Conservation (phyloP, 2,888 invertebrate species). For the Timema cristinae region DNA sequence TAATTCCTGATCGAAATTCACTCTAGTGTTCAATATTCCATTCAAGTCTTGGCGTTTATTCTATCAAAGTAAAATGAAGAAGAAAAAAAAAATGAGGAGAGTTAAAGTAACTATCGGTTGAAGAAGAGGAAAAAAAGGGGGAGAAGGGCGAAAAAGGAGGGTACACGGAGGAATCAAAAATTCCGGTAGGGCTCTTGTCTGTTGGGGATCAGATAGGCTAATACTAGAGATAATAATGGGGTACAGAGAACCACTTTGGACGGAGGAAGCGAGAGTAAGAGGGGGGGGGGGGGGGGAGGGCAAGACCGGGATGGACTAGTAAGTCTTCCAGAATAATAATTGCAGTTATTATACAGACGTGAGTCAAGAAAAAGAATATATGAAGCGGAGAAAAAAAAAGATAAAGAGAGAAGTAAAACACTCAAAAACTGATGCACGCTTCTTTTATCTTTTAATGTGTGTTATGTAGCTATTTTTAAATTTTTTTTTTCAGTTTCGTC, state of each 20-base stretch:
- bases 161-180: slow-evolving; percentile 1
- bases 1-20: no score
- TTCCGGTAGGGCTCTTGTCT: slow-evolving; percentile 5
- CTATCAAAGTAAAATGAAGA: no score
- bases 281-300: neutral
- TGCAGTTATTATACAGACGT: slow-evolving; percentile 28
- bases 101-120: no score
- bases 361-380: slow-evolving; percentile 19
- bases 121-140: no score
- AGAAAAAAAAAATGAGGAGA: no score
- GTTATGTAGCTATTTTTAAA: no score
- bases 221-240: slow-evolving; percentile 19
- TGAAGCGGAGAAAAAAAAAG: neutral
- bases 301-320: neutral
- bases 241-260: neutral
- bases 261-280: neutral
- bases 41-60: no score
- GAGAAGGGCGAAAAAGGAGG: slow-evolving; percentile 7
- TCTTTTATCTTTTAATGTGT: no score
- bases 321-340: slow-evolving; percentile 20
- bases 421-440: neutral
- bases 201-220: slow-evolving; percentile 19
- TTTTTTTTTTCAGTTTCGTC: no score
- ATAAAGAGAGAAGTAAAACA: slow-evolving; percentile 13
- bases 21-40: no score